Percentiles rank a stretch among this genome's conserved stretches.
phyloP scores from a whole-genome alignment of 1,140 invertebrate genomes.

The Hyles euphorbiae region DNA sequence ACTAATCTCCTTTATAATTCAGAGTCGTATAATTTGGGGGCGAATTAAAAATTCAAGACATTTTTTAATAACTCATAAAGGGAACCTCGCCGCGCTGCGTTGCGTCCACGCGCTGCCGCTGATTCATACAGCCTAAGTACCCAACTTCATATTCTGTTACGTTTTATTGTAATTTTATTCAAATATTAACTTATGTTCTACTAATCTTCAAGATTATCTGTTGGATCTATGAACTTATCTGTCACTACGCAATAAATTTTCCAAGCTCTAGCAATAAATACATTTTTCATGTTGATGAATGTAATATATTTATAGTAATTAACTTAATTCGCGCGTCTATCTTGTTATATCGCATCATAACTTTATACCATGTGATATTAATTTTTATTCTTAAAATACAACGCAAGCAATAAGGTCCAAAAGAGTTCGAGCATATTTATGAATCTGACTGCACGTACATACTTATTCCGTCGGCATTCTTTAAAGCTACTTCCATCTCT shows the following conservation, averaged over 20 bases:
- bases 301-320: no score
- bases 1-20: constrained; percentile 61
- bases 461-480: constrained; percentile 50
- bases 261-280: no score
- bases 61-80: constrained; percentile 48
- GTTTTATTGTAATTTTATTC: not conserved
- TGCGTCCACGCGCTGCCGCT: not conserved
- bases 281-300: no score
- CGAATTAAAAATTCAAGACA: constrained; percentile 57
- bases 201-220: no score
- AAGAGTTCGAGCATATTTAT: constrained; percentile 4
- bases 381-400: not conserved
- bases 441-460: constrained; percentile 9
- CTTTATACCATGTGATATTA: not conserved
- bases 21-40: constrained; percentile 57
- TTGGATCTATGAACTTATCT: no score
- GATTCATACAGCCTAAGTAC: constrained; percentile 4
- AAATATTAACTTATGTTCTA: constrained; percentile 2
- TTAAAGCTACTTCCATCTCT: constrained; percentile 42
- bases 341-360: not conserved
- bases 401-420: constrained; percentile 2
- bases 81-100: constrained; percentile 16
- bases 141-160: not conserved
- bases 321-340: not conserved
- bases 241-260: no score